Base-by-base conservation (phyloP, 2,113 vertebrate species). In the Strigops habroptila region DNA sequence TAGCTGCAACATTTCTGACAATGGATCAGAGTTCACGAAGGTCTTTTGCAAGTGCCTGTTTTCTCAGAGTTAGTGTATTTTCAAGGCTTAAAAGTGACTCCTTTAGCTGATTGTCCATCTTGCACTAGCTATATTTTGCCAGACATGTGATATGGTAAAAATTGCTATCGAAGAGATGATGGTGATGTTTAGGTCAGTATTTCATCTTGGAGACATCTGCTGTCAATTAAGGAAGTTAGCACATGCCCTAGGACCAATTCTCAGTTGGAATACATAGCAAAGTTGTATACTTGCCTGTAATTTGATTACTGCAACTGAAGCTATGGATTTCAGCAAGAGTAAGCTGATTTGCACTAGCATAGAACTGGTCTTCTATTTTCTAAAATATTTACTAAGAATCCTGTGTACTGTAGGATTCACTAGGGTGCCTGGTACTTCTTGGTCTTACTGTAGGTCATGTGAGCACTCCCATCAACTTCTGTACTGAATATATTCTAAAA, bases 1-100 rank as follows among this genome's bases (percentile, higher is more conserved):
- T 97, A 88, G 82, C 81, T 89, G 52, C 70, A 70, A 67, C 23
- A 33, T 83, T 93, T 91, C 73, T 93, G 86, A 87, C 81, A 91
- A 65, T 57, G 69, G 65, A 65, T 39, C 41, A 68, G 57, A 89
- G 87, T 86, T 93, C 86, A 92, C 68, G 9, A 11, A 75, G 30
- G 73, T 71, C 28, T 65, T 92, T 86, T 87, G 14, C 18, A 90
- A 88, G 21, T 24, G 70, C 18, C 53, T 86, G 57, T 95, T 96
- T 92, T 88, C 67, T 89, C 85, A 76, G 88, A 60, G 19, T 41
- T 78, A 62, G 30, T 91, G 33, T 67, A 57, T 90, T 95, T 91
- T 39, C 37, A 86, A 83, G 73, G 35, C 49, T 41, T 92, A n/a
- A 86, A 75, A 86, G 48, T 6, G 10, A 64, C 5, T 84, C 86